Conservation (phyloP, 2,888 invertebrate genomes). For the Meghimatium bilineatum region DNA sequence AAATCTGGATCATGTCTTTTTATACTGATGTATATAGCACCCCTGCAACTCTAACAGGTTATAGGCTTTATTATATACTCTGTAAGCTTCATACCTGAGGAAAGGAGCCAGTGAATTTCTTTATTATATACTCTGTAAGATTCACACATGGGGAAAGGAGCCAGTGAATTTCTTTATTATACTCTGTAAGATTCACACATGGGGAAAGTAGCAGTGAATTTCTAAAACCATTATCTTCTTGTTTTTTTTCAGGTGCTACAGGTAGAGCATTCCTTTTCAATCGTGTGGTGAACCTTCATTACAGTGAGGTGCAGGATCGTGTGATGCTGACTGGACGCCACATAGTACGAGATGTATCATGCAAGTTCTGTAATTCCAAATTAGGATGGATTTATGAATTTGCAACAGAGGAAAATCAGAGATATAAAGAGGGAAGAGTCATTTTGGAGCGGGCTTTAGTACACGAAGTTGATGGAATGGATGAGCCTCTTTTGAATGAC, state of each 20-base stretch:
- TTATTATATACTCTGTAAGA: no score
- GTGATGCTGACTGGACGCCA: constrained; percentile 97
- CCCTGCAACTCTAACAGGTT: no score
- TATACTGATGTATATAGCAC: no score
- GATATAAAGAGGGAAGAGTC: constrained; percentile 97
- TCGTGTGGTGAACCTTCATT: constrained; percentile 91
- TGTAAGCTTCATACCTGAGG: no score
- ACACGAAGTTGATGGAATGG: constrained; percentile 93
- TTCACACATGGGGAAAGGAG: no score
- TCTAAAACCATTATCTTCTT: background rate
- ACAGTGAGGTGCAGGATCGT: constrained; percentile 82
- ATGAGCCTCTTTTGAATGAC: constrained; percentile 69
- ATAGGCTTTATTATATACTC: no score
- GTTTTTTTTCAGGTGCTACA: constrained; percentile 85
- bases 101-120: no score
- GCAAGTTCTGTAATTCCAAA: constrained; percentile 96
- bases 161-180: no score
- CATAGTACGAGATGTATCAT: constrained; percentile 98
- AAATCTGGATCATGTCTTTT: no score
- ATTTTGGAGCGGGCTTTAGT: constrained; percentile 97
- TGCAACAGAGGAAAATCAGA: constrained; percentile 97
- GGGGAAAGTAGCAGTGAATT: no score
- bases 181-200: no score
- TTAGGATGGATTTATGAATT: constrained; percentile 99
- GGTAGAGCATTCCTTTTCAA: constrained; percentile 99